These are phyloP conservation scores for Eilema depressum DNA, from an alignment of 2,888 invertebrate genomes.

Conservation along the genomic window DNA sequence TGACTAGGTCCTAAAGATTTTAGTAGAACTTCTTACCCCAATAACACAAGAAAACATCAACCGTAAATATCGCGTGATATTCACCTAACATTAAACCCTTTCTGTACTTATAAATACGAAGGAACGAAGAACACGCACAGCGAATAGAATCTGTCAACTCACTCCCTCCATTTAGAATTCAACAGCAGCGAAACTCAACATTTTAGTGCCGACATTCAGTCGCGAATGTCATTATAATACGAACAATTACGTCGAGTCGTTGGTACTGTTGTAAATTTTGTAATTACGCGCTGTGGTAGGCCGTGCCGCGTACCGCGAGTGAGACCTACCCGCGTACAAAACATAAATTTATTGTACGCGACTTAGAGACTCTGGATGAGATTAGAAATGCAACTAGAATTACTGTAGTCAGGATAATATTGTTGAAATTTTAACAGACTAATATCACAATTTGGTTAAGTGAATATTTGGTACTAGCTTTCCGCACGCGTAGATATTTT, in stretches of 20 bases:
- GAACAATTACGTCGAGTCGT: constrained; percentile 41
- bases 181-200: constrained; percentile 21
- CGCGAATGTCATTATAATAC: constrained; percentile 36
- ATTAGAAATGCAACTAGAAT: neutral
- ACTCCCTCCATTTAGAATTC: constrained; percentile 13
- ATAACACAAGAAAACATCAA: neutral
- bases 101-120: constrained; percentile 1
- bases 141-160: constrained; percentile 23
- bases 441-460: too few relatives aligned
- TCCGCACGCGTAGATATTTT: too few relatives aligned
- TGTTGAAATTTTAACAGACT: too few relatives aligned
- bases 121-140: constrained; percentile 6
- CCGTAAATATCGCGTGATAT: neutral
- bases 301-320: constrained; percentile 43
- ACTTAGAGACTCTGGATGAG: constrained; percentile 37
- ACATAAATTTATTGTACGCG: constrained; percentile 46
- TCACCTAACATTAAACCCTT: neutral
- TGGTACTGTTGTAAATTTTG: constrained; percentile 40
- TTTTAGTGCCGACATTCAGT: constrained; percentile 31
- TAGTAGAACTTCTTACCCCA: neutral
- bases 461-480: too few relatives aligned
- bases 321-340: constrained; percentile 28
- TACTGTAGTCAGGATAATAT: too few relatives aligned
- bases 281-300: constrained; percentile 50
- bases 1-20: neutral